A percentile compares a stretch with the other conserved stretches of the same genome.
phyloP scores from a whole-genome alignment of 30 jellyfish, hydroid and myxozoan species.

The Pseudorhiza aurosa region DNA sequence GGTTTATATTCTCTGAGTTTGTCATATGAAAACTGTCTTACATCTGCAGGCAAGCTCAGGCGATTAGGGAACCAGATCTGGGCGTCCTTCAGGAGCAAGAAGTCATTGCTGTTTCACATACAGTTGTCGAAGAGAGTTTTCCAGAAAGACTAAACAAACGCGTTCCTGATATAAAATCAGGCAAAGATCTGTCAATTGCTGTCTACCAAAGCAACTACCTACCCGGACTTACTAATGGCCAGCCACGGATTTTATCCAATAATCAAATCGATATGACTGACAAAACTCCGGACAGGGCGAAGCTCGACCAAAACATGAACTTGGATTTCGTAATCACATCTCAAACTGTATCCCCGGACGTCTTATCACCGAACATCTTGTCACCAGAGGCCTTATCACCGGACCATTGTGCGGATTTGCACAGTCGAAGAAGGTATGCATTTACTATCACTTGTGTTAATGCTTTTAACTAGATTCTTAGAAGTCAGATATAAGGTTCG shows the following conservation, averaged over 20 bases:
- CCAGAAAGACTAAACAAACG: constrained; percentile 65
- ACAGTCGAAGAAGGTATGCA: constrained; percentile 36
- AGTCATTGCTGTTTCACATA: constrained; percentile 70
- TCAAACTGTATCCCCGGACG: not conserved
- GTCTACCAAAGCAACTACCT: constrained; percentile 57
- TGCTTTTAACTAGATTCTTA: no score
- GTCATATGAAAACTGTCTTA: no score
- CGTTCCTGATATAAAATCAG: constrained; percentile 50
- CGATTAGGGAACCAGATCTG: not conserved
- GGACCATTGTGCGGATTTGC: constrained; percentile 13
- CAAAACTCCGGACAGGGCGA: constrained; percentile 12
- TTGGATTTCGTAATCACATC: not conserved
- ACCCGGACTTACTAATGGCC: constrained; percentile 69
- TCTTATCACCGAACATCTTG: not conserved
- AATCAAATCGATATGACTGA: constrained; percentile 60
- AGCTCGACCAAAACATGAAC: constrained; percentile 2
- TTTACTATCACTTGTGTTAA: no score
- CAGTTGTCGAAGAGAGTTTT: constrained; percentile 50
- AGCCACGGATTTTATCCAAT: constrained; percentile 42
- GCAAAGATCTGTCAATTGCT: constrained; percentile 61
- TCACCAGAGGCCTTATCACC: constrained; percentile 37
- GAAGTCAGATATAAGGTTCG: no score
- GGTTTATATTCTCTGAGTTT: no score
- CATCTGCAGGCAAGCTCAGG: not conserved
- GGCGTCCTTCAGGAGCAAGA: constrained; percentile 57